Evolutionary conservation across 2,113 vertebrate genomes (phyloP).

Genomic region (Muntiacus reevesi): DNA sequence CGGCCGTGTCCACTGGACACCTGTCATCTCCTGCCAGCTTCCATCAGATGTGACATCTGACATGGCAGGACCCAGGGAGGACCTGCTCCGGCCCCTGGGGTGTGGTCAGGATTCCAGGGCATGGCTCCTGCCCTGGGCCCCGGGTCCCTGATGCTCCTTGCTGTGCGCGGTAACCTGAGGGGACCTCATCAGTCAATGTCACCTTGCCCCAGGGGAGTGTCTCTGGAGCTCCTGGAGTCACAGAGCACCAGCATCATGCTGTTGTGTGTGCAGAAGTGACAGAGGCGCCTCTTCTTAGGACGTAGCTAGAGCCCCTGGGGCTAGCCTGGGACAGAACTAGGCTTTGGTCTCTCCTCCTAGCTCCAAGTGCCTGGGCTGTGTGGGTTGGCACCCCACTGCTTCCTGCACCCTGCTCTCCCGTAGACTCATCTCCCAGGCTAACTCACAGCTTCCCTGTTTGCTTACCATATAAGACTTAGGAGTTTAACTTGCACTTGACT

Average conservation of each 20-base stretch:
- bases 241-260: background rate
- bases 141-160: background rate
- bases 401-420: too few relatives aligned
- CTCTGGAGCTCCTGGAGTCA: background rate
- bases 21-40: background rate
- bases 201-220: background rate
- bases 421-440: background rate
- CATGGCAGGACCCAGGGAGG: background rate
- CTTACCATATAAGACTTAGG: background rate
- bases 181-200: background rate
- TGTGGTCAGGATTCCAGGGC: background rate
- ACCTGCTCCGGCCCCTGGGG: background rate
- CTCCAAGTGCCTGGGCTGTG: too few relatives aligned
- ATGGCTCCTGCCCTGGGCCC: background rate
- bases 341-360: background rate
- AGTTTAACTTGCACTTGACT: background rate
- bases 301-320: background rate
- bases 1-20: background rate
- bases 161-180: fast-evolving
- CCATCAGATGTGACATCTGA: background rate
- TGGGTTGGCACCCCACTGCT: background rate
- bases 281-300: background rate
- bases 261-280: background rate
- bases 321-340: background rate
- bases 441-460: background rate